phyloP scores from a whole-genome alignment of 2,797 vertebrate genomes.

The Cichlasoma orientale region DNA sequence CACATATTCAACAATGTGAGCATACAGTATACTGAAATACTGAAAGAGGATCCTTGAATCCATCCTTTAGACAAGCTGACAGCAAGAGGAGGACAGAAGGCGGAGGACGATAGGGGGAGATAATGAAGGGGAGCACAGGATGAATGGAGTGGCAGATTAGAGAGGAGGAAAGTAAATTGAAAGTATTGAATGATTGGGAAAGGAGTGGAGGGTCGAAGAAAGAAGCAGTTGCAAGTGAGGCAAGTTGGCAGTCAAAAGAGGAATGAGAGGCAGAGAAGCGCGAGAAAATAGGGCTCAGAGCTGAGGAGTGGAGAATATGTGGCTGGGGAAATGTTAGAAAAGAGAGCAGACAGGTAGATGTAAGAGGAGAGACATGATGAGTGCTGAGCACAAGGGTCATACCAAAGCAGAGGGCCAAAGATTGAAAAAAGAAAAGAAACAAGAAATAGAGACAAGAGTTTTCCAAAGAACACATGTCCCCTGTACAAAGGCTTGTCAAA shows the following conservation, averaged over 20 bases:
- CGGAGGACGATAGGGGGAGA: slow-evolving; percentile 63
- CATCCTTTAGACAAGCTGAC: slow-evolving; percentile 56
- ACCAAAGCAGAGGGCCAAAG: slow-evolving; percentile 32
- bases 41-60: slow-evolving; percentile 54
- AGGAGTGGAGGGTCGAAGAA: slow-evolving; percentile 71
- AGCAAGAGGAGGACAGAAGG: slow-evolving; percentile 64
- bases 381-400: slow-evolving; percentile 18
- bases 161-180: slow-evolving; percentile 80
- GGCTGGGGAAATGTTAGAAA: slow-evolving; percentile 31
- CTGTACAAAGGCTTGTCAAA: too few species aligned
- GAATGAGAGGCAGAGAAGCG: slow-evolving; percentile 40
- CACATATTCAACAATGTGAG: slow-evolving; percentile 21
- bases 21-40: slow-evolving; percentile 25
- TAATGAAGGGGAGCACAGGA: slow-evolving; percentile 70
- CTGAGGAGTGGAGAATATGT: slow-evolving; percentile 16
- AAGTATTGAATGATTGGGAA: slow-evolving; percentile 77
- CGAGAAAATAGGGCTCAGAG: slow-evolving; percentile 27
- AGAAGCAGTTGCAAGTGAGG: slow-evolving; percentile 52
- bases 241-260: slow-evolving; percentile 57
- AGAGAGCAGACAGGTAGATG: slow-evolving; percentile 25
- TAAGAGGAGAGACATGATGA: neutral
- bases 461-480: too few species aligned
- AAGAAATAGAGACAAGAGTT: too few species aligned
- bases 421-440: too few species aligned
- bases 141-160: slow-evolving; percentile 81